Evolutionary conservation across 2,888 invertebrate species (phyloP).

Genomic region (Liopterus haemorrhoidalis): DNA sequence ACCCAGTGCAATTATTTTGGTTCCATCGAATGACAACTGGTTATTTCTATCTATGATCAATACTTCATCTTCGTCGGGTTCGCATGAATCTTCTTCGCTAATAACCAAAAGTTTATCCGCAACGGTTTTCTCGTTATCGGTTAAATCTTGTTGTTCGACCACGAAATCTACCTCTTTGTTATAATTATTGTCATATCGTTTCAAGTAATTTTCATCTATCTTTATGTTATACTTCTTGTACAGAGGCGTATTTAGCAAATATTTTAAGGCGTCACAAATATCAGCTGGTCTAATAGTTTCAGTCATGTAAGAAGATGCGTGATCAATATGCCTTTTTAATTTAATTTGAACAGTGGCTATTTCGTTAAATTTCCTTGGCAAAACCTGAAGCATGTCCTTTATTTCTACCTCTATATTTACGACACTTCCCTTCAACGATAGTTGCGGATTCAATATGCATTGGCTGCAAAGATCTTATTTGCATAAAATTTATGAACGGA

Average conservation of each 20-base stretch:
- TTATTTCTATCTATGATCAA: not conserved
- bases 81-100: no score
- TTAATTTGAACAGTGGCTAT: slow-evolving; percentile 35
- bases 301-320: slow-evolving; percentile 34
- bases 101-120: no score
- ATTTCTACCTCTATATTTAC: slow-evolving; percentile 37
- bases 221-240: slow-evolving; percentile 26
- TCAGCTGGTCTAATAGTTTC: slow-evolving; percentile 34
- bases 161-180: slow-evolving; percentile 20
- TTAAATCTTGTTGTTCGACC: no score
- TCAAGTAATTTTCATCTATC: slow-evolving; percentile 23
- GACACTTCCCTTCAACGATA: slow-evolving; percentile 36
- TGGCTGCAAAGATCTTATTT: slow-evolving; percentile 35
- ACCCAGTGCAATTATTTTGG: slow-evolving; percentile 31
- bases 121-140: no score
- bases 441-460: slow-evolving; percentile 35
- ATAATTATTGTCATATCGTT: slow-evolving; percentile 22
- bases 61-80: not conserved
- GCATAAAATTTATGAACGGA: slow-evolving; percentile 39
- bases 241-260: slow-evolving; percentile 28
- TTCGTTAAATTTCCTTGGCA: slow-evolving; percentile 33
- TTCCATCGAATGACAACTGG: not conserved
- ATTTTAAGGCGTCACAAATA: slow-evolving; percentile 30
- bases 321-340: slow-evolving; percentile 34
- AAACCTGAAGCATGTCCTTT: slow-evolving; percentile 27